Evolutionary conservation across 2,888 invertebrate species (phyloP).

Genomic region (Catocala fraxini): DNA sequence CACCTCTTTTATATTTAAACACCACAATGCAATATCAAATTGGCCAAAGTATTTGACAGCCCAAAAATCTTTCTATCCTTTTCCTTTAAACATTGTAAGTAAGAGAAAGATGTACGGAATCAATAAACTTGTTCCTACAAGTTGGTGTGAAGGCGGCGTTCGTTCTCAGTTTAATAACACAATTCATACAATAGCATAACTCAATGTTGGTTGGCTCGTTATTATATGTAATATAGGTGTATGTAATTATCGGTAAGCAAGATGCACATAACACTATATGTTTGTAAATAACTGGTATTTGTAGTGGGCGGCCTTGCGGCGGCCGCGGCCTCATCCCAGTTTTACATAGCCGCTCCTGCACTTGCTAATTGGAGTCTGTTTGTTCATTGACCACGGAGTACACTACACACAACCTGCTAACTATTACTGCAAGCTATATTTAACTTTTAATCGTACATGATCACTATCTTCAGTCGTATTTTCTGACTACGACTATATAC

Average conservation of each 20-base stretch:
- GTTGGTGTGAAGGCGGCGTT: background rate
- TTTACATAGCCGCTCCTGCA: constrained; percentile 45
- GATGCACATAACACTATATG: constrained; percentile 40
- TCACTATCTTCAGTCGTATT: no score
- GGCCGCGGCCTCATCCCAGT: constrained; percentile 62
- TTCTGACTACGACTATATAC: no score
- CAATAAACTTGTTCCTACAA: background rate
- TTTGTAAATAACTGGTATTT: constrained; percentile 49
- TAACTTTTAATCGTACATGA: no score
- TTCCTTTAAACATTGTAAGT: no score
- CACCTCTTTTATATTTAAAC: no score
- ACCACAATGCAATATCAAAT: no score
- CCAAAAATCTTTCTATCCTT: no score
- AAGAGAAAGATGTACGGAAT: no score
- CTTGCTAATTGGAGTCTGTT: constrained; percentile 50
- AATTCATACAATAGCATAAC: constrained; percentile 8
- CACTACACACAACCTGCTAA: background rate
- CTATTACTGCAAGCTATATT: background rate
- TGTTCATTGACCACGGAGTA: constrained; percentile 47
- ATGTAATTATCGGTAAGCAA: constrained; percentile 14
- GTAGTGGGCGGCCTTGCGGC: constrained; percentile 67
- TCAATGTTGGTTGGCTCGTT: constrained; percentile 1
- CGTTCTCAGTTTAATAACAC: background rate
- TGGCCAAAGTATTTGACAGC: no score
- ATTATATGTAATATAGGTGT: constrained; percentile 30